Evolutionary conservation across 2,888 invertebrate genomes (phyloP).

Genomic region (Aphidoletes aphidimyza): DNA sequence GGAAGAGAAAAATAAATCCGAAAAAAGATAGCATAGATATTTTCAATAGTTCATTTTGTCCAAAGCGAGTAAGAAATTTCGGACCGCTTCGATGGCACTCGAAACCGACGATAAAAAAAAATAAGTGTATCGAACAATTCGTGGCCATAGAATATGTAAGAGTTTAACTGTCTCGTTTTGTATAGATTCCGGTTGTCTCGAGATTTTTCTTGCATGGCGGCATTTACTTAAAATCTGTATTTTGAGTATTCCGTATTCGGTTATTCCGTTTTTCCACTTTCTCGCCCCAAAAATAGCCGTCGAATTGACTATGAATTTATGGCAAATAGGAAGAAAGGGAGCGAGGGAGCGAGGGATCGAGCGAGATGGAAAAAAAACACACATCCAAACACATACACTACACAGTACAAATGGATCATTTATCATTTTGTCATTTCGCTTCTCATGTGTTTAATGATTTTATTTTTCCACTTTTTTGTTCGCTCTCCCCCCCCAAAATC

Average conservation of each 20-base stretch:
- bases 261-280: neutral
- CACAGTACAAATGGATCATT: conserved; percentile 24
- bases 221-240: conserved; percentile 28
- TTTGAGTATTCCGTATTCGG: too few species aligned
- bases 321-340: neutral
- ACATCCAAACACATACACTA: neutral
- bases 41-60: conserved; percentile 28
- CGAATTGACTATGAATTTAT: neutral
- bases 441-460: conserved; percentile 34
- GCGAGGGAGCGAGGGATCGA: neutral
- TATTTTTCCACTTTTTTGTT: neutral
- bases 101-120: neutral
- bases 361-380: neutral
- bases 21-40: conserved; percentile 10
- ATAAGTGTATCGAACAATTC: neutral
- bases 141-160: neutral
- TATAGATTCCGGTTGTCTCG: neutral
- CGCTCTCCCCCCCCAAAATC: neutral
- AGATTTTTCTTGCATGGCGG: conserved; percentile 1
- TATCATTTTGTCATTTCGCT: conserved; percentile 47
- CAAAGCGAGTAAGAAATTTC: neutral
- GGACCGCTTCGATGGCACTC: too few species aligned
- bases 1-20: neutral
- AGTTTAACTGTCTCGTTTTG: conserved; percentile 10
- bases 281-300: neutral